A percentile compares a stretch with the other conserved stretches of the same genome.
Evolutionary conservation across 1,140 invertebrate species (phyloP).

Genomic region (Aphaenogaster floridana): DNA sequence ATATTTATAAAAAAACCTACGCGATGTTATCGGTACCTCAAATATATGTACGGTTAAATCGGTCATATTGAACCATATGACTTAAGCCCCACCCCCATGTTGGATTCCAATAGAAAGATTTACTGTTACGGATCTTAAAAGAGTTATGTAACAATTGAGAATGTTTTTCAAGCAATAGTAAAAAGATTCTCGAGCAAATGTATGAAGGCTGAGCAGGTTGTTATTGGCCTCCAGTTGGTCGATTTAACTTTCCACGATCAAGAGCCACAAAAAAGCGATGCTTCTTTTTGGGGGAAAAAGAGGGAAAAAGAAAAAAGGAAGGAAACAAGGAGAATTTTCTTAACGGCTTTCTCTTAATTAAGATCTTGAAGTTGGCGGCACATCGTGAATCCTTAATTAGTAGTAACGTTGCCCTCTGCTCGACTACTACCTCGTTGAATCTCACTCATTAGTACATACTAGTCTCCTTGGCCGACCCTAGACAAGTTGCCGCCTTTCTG

Average conservation of each 20-base stretch:
- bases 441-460: slow-evolving; percentile 64
- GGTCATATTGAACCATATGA: no score
- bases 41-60: no score
- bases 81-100: no score
- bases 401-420: slow-evolving; percentile 60
- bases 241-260: slow-evolving; percentile 29
- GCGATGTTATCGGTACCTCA: no score
- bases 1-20: no score
- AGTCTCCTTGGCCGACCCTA: slow-evolving; percentile 20
- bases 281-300: neutral
- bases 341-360: slow-evolving; percentile 68
- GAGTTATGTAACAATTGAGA: neutral
- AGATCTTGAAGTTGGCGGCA: slow-evolving; percentile 67
- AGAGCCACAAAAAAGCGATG: neutral
- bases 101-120: neutral
- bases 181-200: neutral
- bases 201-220: neutral
- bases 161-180: neutral
- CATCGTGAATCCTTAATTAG: slow-evolving; percentile 74
- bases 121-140: neutral
- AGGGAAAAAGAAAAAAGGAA: neutral
- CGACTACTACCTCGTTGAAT: slow-evolving; percentile 56
- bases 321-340: slow-evolving; percentile 36
- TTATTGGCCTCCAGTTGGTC: neutral
- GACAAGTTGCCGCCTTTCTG: slow-evolving; percentile 45